Conservation (phyloP, 2,113 vertebrate genomes). For the Prunella fulvescens region DNA sequence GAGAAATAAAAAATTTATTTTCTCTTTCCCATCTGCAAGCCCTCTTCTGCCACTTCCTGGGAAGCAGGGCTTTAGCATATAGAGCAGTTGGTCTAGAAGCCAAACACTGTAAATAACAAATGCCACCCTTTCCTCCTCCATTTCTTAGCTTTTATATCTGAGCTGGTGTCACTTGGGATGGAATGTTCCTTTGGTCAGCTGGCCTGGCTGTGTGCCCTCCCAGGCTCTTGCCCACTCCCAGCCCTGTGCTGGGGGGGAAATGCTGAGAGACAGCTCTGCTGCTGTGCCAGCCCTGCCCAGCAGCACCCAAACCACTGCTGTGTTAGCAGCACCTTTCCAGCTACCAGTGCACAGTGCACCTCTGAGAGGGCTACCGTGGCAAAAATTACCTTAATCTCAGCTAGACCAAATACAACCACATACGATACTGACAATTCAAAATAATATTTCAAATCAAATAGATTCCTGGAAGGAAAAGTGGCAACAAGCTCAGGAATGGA, state of each 20-base stretch:
- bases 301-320: background rate
- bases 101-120: background rate
- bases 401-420: background rate
- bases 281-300: background rate
- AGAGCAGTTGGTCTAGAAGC: background rate
- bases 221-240: background rate
- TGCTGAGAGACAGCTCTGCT: accelerated
- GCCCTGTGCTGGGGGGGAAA: accelerated
- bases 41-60: background rate
- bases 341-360: no score
- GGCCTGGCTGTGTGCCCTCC: background rate
- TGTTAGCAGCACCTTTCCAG: background rate
- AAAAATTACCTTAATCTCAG: background rate
- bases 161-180: background rate
- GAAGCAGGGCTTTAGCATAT: background rate
- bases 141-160: background rate
- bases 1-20: background rate
- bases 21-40: background rate
- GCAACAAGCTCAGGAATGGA: background rate
- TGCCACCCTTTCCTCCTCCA: background rate
- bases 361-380: background rate
- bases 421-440: background rate
- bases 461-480: background rate
- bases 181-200: background rate
- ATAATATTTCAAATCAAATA: background rate